Conservation (phyloP, 1,140 invertebrate species). For the Galleria mellonella region DNA sequence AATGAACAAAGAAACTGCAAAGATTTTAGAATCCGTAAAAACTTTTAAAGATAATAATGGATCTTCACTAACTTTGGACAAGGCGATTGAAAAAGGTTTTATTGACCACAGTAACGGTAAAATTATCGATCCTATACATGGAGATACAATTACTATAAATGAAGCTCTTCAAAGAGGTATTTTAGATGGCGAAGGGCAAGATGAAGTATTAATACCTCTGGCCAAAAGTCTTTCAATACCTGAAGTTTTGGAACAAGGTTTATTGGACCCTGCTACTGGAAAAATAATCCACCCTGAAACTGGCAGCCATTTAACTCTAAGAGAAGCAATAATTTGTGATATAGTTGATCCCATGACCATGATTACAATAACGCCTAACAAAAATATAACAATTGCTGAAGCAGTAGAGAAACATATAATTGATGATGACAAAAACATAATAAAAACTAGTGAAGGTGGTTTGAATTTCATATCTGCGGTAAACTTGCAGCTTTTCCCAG, state of each 20-base stretch:
- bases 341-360: slow-evolving; percentile 87
- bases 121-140: slow-evolving; percentile 88
- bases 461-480: slow-evolving; percentile 85
- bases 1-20: slow-evolving; percentile 83
- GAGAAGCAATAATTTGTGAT: slow-evolving; percentile 90
- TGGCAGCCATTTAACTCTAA: slow-evolving; percentile 82
- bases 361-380: slow-evolving; percentile 75
- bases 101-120: slow-evolving; percentile 85
- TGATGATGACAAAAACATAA: slow-evolving; percentile 81
- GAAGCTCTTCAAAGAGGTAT: slow-evolving; percentile 91
- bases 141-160: slow-evolving; percentile 85
- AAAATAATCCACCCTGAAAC: slow-evolving; percentile 94
- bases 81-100: slow-evolving; percentile 84
- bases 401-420: slow-evolving; percentile 87
- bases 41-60: slow-evolving; percentile 74
- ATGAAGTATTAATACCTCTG: slow-evolving; percentile 86
- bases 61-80: slow-evolving; percentile 79
- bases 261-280: slow-evolving; percentile 84
- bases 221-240: slow-evolving; percentile 87
- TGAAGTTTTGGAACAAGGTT: slow-evolving; percentile 87
- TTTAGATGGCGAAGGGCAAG: slow-evolving; percentile 84
- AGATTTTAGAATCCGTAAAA: slow-evolving; percentile 78
- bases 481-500: slow-evolving; percentile 78
- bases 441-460: slow-evolving; percentile 78
- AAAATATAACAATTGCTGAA: slow-evolving; percentile 82